Evolutionary conservation across 2,113 vertebrate species (phyloP), one percentile per base, ranked within the genome.

Genomic region (Laticauda laticaudata): DNA sequence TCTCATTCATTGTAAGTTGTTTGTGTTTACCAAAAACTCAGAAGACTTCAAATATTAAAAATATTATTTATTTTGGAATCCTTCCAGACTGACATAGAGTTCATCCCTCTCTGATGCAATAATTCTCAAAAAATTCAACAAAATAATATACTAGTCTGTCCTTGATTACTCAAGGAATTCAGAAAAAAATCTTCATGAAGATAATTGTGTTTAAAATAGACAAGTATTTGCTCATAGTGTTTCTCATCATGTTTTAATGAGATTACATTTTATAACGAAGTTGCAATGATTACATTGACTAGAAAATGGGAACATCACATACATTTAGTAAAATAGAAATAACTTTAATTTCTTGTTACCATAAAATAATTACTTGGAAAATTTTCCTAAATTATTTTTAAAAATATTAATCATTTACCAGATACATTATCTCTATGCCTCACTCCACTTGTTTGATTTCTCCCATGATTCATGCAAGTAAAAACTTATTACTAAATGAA

Each of bases 401-500:
- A 57, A 64, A 64, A 86, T 34, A 90, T 18, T 21, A 64, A 39
- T 51, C 29, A 87, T 39, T 29, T n/a, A 3, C 55, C 4, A 39
- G 43, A 7, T 51, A 24, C 86, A 23, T 90, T 0, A 0, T 86
- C 92, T 69, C 64, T 69, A 69, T 69, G 51, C n/a, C 64, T 43
- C 18, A 39, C 87, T 51, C 11, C 61, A 61, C 64, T 0, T 5
- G 5, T 85, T 8, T 0, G 57, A n/a, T 92, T 91, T 88, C 90
- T 56, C 53, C 45, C 54, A 43, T n/a, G 45, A 45, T 56, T 39
- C 56, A 81, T 55, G 90, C 89, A 92, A 59, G 94, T 90, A 90
- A 69, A 91, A 94, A 89, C 86, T 34, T 43, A 90, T 88, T 55
- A n/a, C 34, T 43, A 94, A 92, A 90, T 59, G 93, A 94, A 96